phyloP scores from a whole-genome alignment of 2,888 invertebrate genomes.

The Cantharis rufa region DNA sequence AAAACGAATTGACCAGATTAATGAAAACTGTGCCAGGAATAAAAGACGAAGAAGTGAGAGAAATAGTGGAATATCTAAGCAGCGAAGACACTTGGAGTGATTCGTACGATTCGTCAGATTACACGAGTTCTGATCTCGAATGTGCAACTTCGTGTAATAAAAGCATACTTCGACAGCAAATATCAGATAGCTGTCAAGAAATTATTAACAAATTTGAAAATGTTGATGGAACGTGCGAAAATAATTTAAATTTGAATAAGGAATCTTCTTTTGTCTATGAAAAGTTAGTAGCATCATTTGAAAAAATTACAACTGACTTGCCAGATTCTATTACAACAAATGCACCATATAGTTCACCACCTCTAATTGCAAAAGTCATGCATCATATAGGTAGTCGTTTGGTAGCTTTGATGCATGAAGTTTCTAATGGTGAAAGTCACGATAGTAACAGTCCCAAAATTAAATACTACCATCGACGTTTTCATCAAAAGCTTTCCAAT shows the following conservation, averaged over 20 bases:
- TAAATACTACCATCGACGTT: conserved; percentile 62
- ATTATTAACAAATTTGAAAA: conserved; percentile 85
- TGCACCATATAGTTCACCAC: conserved; percentile 73
- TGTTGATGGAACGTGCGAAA: conserved; percentile 62
- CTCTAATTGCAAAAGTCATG: conserved; percentile 88
- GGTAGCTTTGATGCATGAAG: conserved; percentile 90
- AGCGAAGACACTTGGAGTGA: conserved; percentile 94
- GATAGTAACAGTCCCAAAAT: conserved; percentile 66
- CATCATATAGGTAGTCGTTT: conserved; percentile 86
- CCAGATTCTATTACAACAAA: conserved; percentile 51
- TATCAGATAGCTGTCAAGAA: conserved; percentile 85
- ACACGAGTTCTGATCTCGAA: conserved; percentile 86
- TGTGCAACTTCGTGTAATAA: conserved; percentile 65
- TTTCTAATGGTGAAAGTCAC: conserved; percentile 74
- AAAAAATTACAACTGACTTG: conserved; percentile 66
- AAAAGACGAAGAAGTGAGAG: conserved; percentile 85
- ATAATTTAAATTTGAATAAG: conserved; percentile 61
- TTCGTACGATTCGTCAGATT: conserved; percentile 90
- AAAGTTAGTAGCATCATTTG: conserved; percentile 81
- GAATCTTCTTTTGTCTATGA: conserved; percentile 89
- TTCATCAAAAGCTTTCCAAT: conserved; percentile 63
- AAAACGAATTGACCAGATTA: conserved; percentile 83
- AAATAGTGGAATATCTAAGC: conserved; percentile 89
- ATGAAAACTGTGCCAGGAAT: conserved; percentile 95
- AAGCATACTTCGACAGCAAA: conserved; percentile 78